Conservation (phyloP, 2,113 vertebrate species). For the Vulpes ferrilata region DNA sequence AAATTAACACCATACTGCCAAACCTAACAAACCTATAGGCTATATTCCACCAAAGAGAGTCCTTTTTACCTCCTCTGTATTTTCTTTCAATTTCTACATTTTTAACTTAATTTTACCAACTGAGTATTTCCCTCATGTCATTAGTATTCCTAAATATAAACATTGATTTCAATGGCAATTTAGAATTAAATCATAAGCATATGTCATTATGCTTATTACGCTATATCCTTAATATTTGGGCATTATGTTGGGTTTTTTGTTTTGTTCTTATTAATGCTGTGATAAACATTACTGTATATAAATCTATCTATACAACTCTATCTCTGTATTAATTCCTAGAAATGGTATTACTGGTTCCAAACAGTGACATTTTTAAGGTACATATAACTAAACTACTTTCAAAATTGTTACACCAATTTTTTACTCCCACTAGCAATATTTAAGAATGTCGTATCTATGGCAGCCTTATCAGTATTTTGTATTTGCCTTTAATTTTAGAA, state of each 20-base stretch:
- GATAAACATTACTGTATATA: background rate
- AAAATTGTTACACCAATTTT: background rate
- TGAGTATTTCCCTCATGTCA: background rate
- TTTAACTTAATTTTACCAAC: background rate
- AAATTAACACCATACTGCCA: background rate
- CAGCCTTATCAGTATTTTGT: background rate
- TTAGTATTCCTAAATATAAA: background rate
- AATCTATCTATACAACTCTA: background rate
- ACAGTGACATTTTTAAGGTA: constrained; percentile 32
- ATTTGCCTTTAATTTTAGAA: constrained; percentile 40
- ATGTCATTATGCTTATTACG: background rate
- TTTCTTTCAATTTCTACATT: background rate
- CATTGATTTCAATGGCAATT: background rate
- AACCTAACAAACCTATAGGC: background rate
- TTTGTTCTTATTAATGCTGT: background rate
- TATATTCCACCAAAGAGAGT: background rate
- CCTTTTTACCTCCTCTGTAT: background rate
- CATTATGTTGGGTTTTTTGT: background rate
- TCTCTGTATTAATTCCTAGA: background rate
- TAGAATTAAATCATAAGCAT: background rate
- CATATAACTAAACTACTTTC: constrained; percentile 20
- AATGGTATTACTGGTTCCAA: background rate
- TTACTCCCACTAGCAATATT: background rate
- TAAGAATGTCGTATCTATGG: background rate
- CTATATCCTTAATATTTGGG: background rate